Evolutionary conservation across 2,113 vertebrate species (phyloP), one percentile per base, ranked within the genome.

Genomic region (Chaenogobius annularis): DNA sequence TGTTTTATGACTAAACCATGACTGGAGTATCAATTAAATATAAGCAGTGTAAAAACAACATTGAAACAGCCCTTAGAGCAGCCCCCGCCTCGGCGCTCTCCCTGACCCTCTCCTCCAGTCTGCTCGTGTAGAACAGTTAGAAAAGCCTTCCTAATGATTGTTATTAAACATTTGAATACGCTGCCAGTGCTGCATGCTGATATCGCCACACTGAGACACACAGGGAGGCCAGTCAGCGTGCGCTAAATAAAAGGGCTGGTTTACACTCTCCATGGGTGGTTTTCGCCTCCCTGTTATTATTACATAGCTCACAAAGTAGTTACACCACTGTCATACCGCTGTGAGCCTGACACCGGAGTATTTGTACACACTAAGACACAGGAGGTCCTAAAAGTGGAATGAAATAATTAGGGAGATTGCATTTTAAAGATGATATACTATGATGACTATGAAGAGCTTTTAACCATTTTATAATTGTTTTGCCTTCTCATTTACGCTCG

Each of bases 241-340:
- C 22, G 20, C 67, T 40, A 78, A 68, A 78, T 79, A 13, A 86
- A 81, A 50, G 43, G 50, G 55, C 68, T 78, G 69, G 70, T 82
- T 85, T 78, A 64, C 65, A 66, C 61, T 69, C 82, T 77, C 71
- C 19, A 48, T 14, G 64, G 82, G 82, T 75, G 85, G 78, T 59
- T 26, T 73, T 74, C 31, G 68, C 61, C 64, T 22, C 20, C 13
- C 20, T 12, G 46, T 40, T 74, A 79, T 76, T 77, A 80, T 73
- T 37, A 20, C 26, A 61, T 59, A 47, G 26, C 52, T 69, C 52
- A 75, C 82, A 50, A 86, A 75, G 15, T 48, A 74, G 82, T 72
- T 69, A 22, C 26, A 40, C n/a, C 8, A 9, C 13, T 10, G 54
- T 55, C 10, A 11, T 55, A 55, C 54, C n/a, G 54, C 54, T 55